Evolutionary conservation across 2,113 vertebrate species (phyloP), one percentile per base, ranked within the genome.

Genomic region (Indicator indicator): DNA sequence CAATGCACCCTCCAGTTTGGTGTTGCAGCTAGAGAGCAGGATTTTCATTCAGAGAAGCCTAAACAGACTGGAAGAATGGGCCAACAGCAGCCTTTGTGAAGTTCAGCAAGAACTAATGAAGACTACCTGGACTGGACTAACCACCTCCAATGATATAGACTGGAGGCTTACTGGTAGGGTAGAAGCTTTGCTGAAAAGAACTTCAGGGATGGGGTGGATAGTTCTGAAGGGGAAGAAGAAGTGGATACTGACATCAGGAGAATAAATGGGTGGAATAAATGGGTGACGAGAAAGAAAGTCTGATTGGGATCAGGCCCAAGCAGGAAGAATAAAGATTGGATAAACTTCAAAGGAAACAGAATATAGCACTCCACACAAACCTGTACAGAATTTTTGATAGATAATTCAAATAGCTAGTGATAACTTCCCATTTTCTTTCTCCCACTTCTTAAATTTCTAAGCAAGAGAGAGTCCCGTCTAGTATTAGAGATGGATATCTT

Each of bases 131-230:
- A 58, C 26, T 36, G 19, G 26, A 32, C 42, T 71, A 33, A 71
- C 19, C 9, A 20, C 26, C 12, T 59, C 26, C 33, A 52, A 7
- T 2, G 5, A 14, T 48, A 17, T 18, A 71, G 27, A 42, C 30
- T 19, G 60, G 24, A 79, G 17, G 24, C 21, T 65, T 73, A 19
- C 32, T 58, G 12, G 2, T 33, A 36, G 33, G 52, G 52, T 26
- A 65, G 19, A 28, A 42, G 28, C 6, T 80, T 65, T 50, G 6
- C 20, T 52, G 54, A 52, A 59, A 80, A 17, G 11, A 30, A 21
- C 16, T 68, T 55, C 8, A 0, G 6, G n/a, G 32, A n/a, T 4
- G 17, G 50, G 11, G 1, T 56, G 12, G 46, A 17, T 7, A 54
- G 17, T 16, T 67, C 46, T 67, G 23, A 46, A 89, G 19, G 8